A percentile compares a stretch with the other conserved stretches of the same genome.
Conservation (phyloP, 2,113 vertebrate genomes). For the Tetrax tetrax region DNA sequence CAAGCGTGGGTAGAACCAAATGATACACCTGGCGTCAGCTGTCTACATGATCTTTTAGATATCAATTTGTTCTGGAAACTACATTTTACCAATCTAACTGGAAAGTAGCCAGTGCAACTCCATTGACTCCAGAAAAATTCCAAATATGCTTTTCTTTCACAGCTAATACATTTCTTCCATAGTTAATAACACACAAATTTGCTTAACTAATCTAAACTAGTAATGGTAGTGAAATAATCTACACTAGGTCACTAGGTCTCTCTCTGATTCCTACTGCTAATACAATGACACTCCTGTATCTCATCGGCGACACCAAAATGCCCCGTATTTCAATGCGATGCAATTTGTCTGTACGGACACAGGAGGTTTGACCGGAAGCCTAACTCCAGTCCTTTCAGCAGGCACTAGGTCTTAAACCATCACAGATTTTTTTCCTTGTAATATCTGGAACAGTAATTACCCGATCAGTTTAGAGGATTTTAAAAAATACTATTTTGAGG, state of each 20-base stretch:
- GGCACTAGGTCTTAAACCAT: background rate
- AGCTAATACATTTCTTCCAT: background rate
- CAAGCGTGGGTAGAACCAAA: background rate
- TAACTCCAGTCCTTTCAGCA: background rate
- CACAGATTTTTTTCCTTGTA: background rate
- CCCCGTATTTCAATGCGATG: background rate
- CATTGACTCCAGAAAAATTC: background rate
- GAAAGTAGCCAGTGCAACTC: background rate
- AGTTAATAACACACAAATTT: background rate
- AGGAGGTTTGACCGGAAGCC: background rate
- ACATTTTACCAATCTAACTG: background rate
- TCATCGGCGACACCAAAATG: background rate
- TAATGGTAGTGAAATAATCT: background rate
- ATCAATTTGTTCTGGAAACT: background rate
- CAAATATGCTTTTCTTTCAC: background rate
- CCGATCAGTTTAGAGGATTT: background rate
- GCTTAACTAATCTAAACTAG: background rate
- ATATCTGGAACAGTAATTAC: background rate
- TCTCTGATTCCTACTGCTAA: background rate
- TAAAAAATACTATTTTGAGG: background rate
- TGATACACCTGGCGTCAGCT: background rate
- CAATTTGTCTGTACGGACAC: background rate
- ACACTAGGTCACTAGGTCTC: background rate
- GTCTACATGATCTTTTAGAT: background rate
- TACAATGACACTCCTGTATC: background rate